Evolutionary conservation across 2,797 vertebrate species (phyloP).

Genomic region (Manis crassicaudata): DNA sequence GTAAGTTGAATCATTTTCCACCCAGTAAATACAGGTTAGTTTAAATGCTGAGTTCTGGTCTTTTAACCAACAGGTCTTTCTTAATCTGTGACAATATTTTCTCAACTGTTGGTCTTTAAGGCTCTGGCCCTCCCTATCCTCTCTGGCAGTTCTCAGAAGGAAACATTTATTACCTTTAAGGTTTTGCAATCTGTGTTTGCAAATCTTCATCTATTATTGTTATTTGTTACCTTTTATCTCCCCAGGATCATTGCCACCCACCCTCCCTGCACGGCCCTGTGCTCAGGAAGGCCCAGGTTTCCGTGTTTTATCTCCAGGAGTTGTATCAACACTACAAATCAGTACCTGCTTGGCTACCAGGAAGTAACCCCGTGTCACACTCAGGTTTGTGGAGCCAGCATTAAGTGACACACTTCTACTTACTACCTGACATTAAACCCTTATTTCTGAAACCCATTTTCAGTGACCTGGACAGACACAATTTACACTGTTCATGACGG

Average conservation of each 20-base stretch:
- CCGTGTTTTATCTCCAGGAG: fast-evolving
- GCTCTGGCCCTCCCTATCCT: not conserved
- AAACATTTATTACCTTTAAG: not conserved
- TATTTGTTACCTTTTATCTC: not conserved
- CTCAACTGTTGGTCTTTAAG: not conserved
- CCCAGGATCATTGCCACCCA: not conserved
- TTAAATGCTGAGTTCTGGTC: not conserved
- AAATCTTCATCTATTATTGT: not conserved
- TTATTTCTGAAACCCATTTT: not conserved
- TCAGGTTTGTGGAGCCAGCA: fast-evolving
- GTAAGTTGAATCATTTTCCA: slow-evolving; percentile 4
- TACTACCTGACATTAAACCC: not conserved
- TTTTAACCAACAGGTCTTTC: not conserved
- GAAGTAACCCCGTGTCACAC: not conserved
- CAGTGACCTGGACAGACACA: too few species aligned
- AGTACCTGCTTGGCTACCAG: not conserved
- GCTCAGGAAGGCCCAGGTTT: not conserved
- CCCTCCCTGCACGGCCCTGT: fast-evolving
- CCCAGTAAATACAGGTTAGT: not conserved
- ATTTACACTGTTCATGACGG: not conserved
- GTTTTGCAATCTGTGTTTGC: not conserved
- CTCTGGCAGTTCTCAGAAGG: not conserved
- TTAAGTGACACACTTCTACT: not conserved
- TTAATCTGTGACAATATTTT: not conserved
- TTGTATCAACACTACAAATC: not conserved